Evolutionary conservation across 2,888 invertebrate genomes (phyloP).

Genomic region (Hypena proboscidalis): DNA sequence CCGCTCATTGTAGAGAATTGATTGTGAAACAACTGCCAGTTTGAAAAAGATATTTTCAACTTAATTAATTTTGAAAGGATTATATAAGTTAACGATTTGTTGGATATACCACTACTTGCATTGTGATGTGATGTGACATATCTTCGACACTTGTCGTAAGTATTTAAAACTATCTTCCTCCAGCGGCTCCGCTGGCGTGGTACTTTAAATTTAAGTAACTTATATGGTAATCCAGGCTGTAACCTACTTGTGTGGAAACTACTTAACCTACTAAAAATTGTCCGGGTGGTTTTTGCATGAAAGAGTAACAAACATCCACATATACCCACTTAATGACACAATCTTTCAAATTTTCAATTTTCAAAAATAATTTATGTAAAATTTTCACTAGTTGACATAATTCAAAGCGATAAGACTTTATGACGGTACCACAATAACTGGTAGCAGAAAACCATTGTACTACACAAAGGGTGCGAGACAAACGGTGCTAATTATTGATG

Average conservation of each 20-base stretch:
- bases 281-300: too few species aligned
- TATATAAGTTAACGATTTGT: slow-evolving; percentile 42
- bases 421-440: slow-evolving; percentile 47
- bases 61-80: slow-evolving; percentile 45
- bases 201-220: too few species aligned
- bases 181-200: too few species aligned
- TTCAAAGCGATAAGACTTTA: slow-evolving; percentile 34
- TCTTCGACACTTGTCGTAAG: too few species aligned
- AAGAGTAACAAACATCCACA: too few species aligned
- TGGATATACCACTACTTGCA: slow-evolving; percentile 32
- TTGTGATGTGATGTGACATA: slow-evolving; percentile 20
- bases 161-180: too few species aligned
- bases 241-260: too few species aligned
- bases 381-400: slow-evolving; percentile 10
- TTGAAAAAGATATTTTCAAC: slow-evolving; percentile 41
- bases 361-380: too few species aligned
- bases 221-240: too few species aligned
- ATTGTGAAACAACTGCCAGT: slow-evolving; percentile 45
- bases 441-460: slow-evolving; percentile 40
- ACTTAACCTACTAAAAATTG: too few species aligned
- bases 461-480: slow-evolving; percentile 58
- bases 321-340: too few species aligned
- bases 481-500: slow-evolving; percentile 72
- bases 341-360: too few species aligned
- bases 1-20: slow-evolving; percentile 45